These are phyloP conservation scores for Jaculus jaculus DNA, from an alignment of 2,113 vertebrate genomes.

Conservation along the genomic window DNA sequence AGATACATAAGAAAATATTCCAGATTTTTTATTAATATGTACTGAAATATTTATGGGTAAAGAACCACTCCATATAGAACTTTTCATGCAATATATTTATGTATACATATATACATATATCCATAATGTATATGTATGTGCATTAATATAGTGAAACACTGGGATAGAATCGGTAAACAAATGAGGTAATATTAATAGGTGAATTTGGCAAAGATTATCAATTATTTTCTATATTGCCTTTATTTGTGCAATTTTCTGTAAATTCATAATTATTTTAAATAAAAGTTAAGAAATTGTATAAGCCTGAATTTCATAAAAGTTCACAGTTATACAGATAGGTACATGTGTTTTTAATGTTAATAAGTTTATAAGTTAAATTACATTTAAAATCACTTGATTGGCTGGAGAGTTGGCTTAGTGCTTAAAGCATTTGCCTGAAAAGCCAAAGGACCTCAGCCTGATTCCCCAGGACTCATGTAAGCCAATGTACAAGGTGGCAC, in stretches of 20 bases:
- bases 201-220: background rate
- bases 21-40: background rate
- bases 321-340: background rate
- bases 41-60: background rate
- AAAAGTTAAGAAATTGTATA: background rate
- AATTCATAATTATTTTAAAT: conserved; percentile 16
- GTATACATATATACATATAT: background rate
- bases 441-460: too few species aligned
- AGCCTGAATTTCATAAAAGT: background rate
- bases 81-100: background rate
- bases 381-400: background rate
- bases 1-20: background rate
- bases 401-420: too few species aligned
- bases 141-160: background rate
- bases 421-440: too few species aligned
- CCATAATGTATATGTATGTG: background rate
- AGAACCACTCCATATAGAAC: background rate
- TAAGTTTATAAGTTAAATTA: background rate
- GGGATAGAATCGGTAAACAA: background rate
- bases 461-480: too few species aligned
- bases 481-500: too few species aligned
- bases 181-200: background rate
- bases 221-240: conserved; percentile 30
- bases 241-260: background rate
- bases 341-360: background rate